Base-by-base conservation (phyloP, 2,888 invertebrate species). In the Arctia plantaginis region DNA sequence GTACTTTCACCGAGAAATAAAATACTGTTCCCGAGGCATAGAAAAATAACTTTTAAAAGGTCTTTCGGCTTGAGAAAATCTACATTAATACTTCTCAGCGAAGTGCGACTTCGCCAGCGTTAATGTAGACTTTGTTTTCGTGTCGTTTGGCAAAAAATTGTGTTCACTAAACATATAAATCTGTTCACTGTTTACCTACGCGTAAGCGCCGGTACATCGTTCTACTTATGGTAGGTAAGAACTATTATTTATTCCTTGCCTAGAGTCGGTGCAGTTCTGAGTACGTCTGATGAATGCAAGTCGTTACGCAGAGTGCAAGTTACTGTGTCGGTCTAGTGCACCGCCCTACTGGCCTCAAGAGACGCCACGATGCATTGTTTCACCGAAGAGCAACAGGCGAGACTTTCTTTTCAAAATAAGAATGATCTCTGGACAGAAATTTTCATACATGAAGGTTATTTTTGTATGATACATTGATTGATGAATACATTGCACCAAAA, bases 231-330 rank as follows among this genome's bases (percentile, higher is more conserved):
- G 27, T 27, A 30, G 6, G 62, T 62, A 30, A 62, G 30, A 18
- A 62, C 62, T 62, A 30, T 30, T 62, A 62, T 62, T 62, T 30
- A 62, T 62, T 62, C 30, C 30, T 30, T 62, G 30, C 30, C 18
- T 62, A 2, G 62, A 30, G 62, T 30, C 59, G 44, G 47, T n/a
- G 44, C 47, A 44, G 33, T 62, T 47, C 44, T 64, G 30, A 44
- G 71, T 71, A 71, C 47, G 33, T 66, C 44, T 35, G 72, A 77
- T 91, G 90, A 92, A 91, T 92, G 88, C 89, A 86, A 90, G 91
- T 93, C 92, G 92, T 93, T 93, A 93, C 87, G 86, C 81, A 80
- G 86, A 92, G 91, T 91, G 92, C 91, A 86, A 86, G 88, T 87
- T 86, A 80, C 75, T 78, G 86, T 84, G 83, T 79, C 88, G 90